phyloP scores from a whole-genome alignment of 2,888 invertebrate genomes.

The Mystacides longicornis region DNA sequence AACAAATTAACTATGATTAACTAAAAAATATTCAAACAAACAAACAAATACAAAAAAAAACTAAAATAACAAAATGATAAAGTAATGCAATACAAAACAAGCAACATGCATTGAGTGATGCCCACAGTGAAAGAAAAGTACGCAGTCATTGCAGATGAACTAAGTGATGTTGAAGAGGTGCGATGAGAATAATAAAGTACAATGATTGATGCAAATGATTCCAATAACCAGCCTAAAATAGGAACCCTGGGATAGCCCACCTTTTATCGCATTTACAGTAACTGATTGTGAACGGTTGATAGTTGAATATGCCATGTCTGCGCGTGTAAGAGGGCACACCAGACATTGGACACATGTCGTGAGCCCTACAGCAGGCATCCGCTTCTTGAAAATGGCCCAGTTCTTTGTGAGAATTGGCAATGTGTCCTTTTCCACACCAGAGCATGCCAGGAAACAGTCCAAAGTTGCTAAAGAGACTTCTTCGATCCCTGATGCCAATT shows the following conservation, averaged over 20 bases:
- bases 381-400: conserved; percentile 46
- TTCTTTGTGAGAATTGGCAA: conserved; percentile 52
- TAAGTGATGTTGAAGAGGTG: not conserved
- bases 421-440: conserved; percentile 65
- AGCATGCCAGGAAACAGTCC: conserved; percentile 59
- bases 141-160: not conserved
- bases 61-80: not conserved
- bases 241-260: conserved; percentile 38
- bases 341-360: conserved; percentile 62
- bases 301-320: conserved; percentile 59
- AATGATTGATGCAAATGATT: no score
- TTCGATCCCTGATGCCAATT: conserved; percentile 17
- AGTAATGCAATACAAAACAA: not conserved
- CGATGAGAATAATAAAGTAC: not conserved
- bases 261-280: conserved; percentile 73
- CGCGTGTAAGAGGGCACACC: conserved; percentile 54
- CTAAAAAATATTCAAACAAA: not conserved
- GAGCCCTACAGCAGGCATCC: conserved; percentile 67
- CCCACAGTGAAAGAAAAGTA: not conserved
- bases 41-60: not conserved
- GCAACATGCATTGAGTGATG: not conserved
- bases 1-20: no score
- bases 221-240: not conserved
- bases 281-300: conserved; percentile 62
- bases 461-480: conserved; percentile 43